Evolutionary conservation across 2,797 vertebrate genomes (phyloP), one percentile per base, ranked within the genome.

Genomic region (Macrochelys suwanniensis): DNA sequence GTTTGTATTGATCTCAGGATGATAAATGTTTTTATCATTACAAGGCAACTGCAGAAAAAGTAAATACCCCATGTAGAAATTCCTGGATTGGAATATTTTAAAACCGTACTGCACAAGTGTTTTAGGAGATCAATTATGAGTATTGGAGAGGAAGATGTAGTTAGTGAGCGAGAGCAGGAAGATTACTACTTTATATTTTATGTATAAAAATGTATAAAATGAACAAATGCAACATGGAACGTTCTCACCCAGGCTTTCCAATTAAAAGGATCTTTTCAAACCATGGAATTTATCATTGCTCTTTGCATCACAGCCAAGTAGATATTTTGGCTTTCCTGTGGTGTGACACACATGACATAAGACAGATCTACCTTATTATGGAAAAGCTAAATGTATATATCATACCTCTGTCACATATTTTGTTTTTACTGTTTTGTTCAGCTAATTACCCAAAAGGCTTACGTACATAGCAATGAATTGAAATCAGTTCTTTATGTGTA

Each of bases 401-500:
- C 93, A 82, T 88, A 54, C 82, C 81, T 81, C 53, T 95, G 85
- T 87, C 93, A 95, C 57, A 80, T 89, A 93, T 92, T 92, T 83
- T 89, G 82, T 91, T 94, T 96, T 82, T 84, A 89, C 82, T 94
- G 16, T 96, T 97, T 92, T 95, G 93, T 95, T 95, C 92, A 95
- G 76, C 82, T 93, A 95, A 96, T 93, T 94, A 93, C 82, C 94
- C 97, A 98, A 93, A 94, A 95, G 97, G 97, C 97, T 98, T 97
- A 97, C 97, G 90, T 26, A 97, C 96, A 98, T 96, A 98, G 95
- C 94, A 98, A 97, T 97, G 97, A 97, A 98, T 98, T 98, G 98
- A 98, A 98, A 98, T 98, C 97, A 97, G 95, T 98, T 96, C 90
- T 98, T 98, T 98, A 98, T 97, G 98, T 98, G 97, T 99, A 99